Evolutionary conservation across 2,888 invertebrate genomes (phyloP).

Genomic region (Drosophila mulleri): DNA sequence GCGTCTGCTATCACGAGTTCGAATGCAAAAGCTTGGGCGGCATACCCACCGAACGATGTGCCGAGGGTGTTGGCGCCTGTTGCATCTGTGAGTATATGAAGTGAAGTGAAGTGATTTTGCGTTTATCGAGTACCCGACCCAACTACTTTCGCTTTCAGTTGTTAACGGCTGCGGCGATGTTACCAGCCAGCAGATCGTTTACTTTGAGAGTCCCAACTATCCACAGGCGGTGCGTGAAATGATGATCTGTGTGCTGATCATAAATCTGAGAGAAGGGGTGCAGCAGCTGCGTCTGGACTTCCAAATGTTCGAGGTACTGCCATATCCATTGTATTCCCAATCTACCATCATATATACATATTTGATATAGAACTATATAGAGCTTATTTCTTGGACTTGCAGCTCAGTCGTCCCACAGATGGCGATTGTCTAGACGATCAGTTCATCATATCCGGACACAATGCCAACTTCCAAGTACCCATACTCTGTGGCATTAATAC

Average conservation of each 20-base stretch:
- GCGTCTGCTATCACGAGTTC: constrained; percentile 89
- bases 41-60: constrained; percentile 88
- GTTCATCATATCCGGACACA: constrained; percentile 90
- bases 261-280: constrained; percentile 87
- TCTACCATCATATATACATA: too few relatives aligned
- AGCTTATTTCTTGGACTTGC: constrained; percentile 11
- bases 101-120: constrained; percentile 4
- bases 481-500: constrained; percentile 91
- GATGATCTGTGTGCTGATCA: constrained; percentile 88
- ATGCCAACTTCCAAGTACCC: constrained; percentile 89
- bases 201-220: constrained; percentile 90
- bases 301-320: constrained; percentile 88
- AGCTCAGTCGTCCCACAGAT: constrained; percentile 89
- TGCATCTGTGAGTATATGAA: constrained; percentile 88
- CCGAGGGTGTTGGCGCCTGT: constrained; percentile 90
- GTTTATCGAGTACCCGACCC: neutral
- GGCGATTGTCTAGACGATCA: constrained; percentile 90
- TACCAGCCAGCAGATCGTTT: constrained; percentile 88
- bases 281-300: constrained; percentile 90
- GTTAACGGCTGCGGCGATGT: constrained; percentile 89
- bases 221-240: constrained; percentile 87
- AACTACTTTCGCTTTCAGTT: constrained; percentile 85
- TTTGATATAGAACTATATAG: neutral
- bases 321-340: neutral
- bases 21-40: constrained; percentile 89